Conservation (phyloP, 2,797 vertebrate genomes). For the Myoxocephalus aenaeus region DNA sequence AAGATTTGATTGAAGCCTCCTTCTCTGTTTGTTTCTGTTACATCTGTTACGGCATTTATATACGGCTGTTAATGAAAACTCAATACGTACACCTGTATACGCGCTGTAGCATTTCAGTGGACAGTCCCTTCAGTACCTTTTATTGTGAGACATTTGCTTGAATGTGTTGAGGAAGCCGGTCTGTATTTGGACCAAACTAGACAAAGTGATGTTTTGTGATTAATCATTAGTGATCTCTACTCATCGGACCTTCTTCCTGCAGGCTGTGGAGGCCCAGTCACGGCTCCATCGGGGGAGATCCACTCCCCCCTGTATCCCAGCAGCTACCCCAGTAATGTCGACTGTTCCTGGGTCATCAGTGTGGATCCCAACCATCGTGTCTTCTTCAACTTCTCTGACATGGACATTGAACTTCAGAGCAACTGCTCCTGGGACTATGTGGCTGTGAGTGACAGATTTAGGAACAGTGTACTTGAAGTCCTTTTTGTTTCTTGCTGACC, state of each 20-base stretch:
- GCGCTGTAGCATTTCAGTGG: too few species aligned
- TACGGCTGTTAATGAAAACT: too few species aligned
- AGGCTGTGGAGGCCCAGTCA: conserved; percentile 95
- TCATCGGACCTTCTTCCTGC: background rate
- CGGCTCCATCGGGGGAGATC: conserved; percentile 90
- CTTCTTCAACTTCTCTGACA: conserved; percentile 89
- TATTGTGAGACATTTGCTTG: background rate
- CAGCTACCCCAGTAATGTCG: conserved; percentile 87
- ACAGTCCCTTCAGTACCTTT: background rate
- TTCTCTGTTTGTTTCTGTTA: too few species aligned
- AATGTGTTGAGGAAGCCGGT: background rate
- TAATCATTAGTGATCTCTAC: background rate
- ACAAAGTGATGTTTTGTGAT: background rate
- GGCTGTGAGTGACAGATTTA: conserved; percentile 84
- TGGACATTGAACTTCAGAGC: conserved; percentile 86
- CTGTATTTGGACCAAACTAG: too few species aligned
- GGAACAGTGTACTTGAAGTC: background rate
- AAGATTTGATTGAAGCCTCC: too few species aligned
- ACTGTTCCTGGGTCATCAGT: conserved; percentile 94
- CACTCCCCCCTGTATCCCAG: conserved; percentile 92
- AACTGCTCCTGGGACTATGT: conserved; percentile 86
- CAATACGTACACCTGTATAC: background rate
- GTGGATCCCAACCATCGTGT: conserved; percentile 88
- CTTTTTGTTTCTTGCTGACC: background rate
- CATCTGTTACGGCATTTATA: too few species aligned